Evolutionary conservation across 2,888 invertebrate genomes (phyloP), one percentile per base, ranked within the genome.

Genomic region (Eilema sororculum): DNA sequence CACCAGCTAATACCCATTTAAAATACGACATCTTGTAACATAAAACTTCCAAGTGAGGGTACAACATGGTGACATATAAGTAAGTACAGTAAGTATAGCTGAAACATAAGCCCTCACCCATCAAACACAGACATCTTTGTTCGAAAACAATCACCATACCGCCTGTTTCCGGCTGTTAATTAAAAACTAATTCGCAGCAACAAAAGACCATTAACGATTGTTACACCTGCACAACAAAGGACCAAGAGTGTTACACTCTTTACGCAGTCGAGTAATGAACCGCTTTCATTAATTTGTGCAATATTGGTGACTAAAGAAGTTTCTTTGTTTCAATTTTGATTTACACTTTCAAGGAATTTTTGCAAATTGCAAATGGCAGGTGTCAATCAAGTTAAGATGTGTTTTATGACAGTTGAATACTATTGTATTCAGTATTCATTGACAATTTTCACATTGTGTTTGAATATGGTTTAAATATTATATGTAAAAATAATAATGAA

Each of bases 181-280:
- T 93, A 93, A 92, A 93, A 91, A 91, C 92, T 91, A 93, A 93
- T 92, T 92, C 88, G 83, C 81, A 67, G 20, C 74, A 91, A 93
- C 93, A 93, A 92, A 93, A 92, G 91, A 84, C 85, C 89, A 91
- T 94, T 91, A 92, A 92, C 89, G 87, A 91, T 89, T 88, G 89
- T 87, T 89, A 89, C 89, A 79, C 84, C 76, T 77, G 79, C 80
- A 60, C 72, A 74, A 87, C 86, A 88, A 89, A 87, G 87, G 86
- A 75, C 74, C 69, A 74, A 71, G 24, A 77, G 65, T 59, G 24
- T 64, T 56, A 69, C 65, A 65, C 60, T 65, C 69, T 69, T 69
- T 57, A 58, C 65, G 60, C 46, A 68, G 61, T 62, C 68, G 63
- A 28, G n/a, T 65, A 72, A 61, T 59, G 67, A 65, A 64, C 67